Evolutionary conservation across 1,140 invertebrate genomes (phyloP), one percentile per base, ranked within the genome.

Genomic region (Rhysida immarginata): DNA sequence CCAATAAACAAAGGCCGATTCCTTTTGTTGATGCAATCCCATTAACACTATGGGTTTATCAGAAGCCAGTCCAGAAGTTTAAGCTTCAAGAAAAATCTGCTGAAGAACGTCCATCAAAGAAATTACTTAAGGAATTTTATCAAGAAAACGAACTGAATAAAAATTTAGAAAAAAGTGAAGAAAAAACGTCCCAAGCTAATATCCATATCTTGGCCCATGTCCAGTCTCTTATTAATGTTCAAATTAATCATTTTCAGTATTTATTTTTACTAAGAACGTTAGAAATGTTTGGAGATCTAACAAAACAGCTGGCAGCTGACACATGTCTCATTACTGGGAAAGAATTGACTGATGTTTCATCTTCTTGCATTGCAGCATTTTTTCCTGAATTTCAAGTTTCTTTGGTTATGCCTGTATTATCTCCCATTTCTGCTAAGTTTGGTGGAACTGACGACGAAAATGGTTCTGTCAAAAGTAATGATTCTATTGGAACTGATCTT

Each of bases 161-260:
- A n/a, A n/a, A n/a, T n/a, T n/a, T n/a, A n/a, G n/a, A n/a, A n/a
- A 55, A 57, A 58, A 56, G 52, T n/a, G n/a, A n/a, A n/a, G n/a
- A n/a, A n/a, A n/a, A n/a, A n/a, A n/a, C n/a, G n/a, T n/a, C n/a
- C n/a, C n/a, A n/a, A n/a, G 60, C 54, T 14, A 49, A 60, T 58
- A 26, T 60, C 14, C 55, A 61, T 51, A 41, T 62, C 11, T 44
- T 62, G 13, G 53, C 59, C 13, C 60, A 62, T 54, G 43, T 61
- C 18, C 55, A 59, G 26, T 60, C 58, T 41, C 23, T 62, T 18
- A 21, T 61, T 2, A 61, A 59, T 59, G 68, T 90, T 1, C 89
- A 94, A 68, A 74, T 93, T 29, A 94, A 91, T 74, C 91, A 96
- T 70, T 92, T 88, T 70, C 92, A 96, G 72, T 84, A 84, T 69